A percentile compares a stretch with the other conserved stretches of the same genome.
Conservation (phyloP, 2,888 invertebrate genomes). For the Oscheius sp. region DNA sequence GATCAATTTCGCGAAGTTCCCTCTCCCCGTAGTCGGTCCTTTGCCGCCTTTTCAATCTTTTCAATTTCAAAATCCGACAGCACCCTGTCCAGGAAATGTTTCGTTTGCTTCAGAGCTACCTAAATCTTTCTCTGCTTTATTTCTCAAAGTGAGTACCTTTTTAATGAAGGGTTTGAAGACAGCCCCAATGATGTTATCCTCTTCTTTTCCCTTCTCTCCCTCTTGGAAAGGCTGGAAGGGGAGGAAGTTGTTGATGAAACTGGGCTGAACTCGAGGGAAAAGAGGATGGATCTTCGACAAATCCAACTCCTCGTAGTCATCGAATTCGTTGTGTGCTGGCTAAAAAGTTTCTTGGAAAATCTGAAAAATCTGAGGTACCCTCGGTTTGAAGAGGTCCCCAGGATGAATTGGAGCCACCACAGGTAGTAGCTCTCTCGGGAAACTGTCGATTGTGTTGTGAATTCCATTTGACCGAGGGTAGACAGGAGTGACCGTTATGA, state of each 20-base stretch:
- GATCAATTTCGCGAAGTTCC: constrained; percentile 21
- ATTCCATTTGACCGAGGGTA: constrained; percentile 42
- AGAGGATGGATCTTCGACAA: constrained; percentile 50
- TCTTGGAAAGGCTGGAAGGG: constrained; percentile 38
- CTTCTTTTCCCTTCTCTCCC: background rate
- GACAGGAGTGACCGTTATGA: constrained; percentile 44
- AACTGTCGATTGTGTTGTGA: constrained; percentile 50
- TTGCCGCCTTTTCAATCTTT: background rate
- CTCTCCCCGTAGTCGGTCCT: constrained; percentile 29
- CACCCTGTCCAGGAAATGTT: constrained; percentile 51
- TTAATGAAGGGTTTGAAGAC: constrained; percentile 59
- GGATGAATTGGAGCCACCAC: constrained; percentile 26
- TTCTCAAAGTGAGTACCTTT: constrained; percentile 36
- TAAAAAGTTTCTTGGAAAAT: constrained; percentile 4
- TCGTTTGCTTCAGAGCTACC: constrained; percentile 55
- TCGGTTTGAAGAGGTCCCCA: constrained; percentile 19
- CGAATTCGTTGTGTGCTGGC: constrained; percentile 15
- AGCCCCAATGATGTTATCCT: constrained; percentile 42
- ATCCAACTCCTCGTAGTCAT: constrained; percentile 38
- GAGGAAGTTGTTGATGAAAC: constrained; percentile 46
- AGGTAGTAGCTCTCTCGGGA: constrained; percentile 50
- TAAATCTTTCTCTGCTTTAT: constrained; percentile 25
- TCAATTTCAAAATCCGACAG: constrained; percentile 44
- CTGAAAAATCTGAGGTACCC: background rate
- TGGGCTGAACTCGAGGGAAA: constrained; percentile 56